phyloP scores from a whole-genome alignment of 2,113 vertebrate genomes.

The Mirza zaza region DNA sequence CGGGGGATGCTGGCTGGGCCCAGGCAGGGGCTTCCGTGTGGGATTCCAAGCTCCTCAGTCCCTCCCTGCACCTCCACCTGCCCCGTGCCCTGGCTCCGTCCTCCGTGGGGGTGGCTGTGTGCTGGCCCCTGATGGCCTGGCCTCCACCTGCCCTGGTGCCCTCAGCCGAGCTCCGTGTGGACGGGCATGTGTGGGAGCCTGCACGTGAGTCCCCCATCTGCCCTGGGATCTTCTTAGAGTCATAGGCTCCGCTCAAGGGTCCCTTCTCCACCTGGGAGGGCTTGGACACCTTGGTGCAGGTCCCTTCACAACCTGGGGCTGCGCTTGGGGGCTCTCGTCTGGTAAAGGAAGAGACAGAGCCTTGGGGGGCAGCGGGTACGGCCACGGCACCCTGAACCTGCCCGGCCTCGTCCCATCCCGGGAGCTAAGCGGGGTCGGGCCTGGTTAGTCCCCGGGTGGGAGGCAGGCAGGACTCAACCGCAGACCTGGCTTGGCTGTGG shows the following conservation, averaged over 20 bases:
- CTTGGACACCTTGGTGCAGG: background rate
- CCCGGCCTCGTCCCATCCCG: too few species aligned
- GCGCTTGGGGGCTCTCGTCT: background rate
- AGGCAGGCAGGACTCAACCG: background rate
- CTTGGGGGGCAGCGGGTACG: too few species aligned
- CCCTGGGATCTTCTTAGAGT: background rate
- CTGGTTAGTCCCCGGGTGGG: too few species aligned
- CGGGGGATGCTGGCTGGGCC: too few species aligned
- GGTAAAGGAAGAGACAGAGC: background rate
- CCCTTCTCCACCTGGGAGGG: background rate
- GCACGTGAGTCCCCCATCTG: background rate
- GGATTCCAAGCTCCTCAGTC: background rate
- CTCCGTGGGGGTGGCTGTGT: background rate
- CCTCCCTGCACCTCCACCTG: background rate
- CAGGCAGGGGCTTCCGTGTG: background rate
- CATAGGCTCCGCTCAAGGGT: background rate
- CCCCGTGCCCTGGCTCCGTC: background rate
- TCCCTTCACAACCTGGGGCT: background rate
- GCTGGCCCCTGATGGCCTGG: background rate
- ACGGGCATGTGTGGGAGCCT: background rate
- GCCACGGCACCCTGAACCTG: too few species aligned
- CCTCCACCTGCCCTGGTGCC: background rate
- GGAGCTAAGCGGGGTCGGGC: too few species aligned
- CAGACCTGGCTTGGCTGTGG: background rate
- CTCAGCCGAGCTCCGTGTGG: background rate